These are phyloP conservation scores for Globodera rostochiensis DNA, from an alignment of 1,140 invertebrate species.

Conservation along the genomic window DNA sequence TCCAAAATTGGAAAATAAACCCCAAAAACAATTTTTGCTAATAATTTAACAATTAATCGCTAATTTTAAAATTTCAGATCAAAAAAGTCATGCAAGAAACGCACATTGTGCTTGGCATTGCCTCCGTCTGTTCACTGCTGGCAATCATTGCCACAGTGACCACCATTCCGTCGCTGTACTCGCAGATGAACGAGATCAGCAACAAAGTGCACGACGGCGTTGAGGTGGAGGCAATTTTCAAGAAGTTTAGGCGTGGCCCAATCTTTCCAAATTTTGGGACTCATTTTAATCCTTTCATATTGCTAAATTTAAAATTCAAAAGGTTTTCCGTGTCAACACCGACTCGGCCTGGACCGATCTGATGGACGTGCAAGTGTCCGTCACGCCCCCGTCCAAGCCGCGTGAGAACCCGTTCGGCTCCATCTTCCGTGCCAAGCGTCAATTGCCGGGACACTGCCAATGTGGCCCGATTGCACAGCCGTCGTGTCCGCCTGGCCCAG, in stretches of 20 bases:
- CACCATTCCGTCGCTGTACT: constrained; percentile 38
- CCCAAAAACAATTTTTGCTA: too few species aligned
- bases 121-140: constrained; percentile 39
- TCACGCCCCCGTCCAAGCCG: constrained; percentile 46
- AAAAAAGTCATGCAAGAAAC: constrained; percentile 28
- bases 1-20: too few species aligned
- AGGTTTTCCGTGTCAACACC: constrained; percentile 46
- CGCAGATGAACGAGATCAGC: constrained; percentile 41
- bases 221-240: neutral
- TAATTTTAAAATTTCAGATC: neutral
- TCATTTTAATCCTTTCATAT: too few species aligned
- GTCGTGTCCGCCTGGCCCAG: neutral
- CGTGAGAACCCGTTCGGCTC: constrained; percentile 51
- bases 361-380: constrained; percentile 52
- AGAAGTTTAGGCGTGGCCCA: neutral
- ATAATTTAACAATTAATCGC: too few species aligned
- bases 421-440: constrained; percentile 51
- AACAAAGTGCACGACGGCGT: constrained; percentile 40
- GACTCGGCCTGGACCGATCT: constrained; percentile 52
- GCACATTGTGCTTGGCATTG: constrained; percentile 40
- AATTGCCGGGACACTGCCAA: constrained; percentile 24
- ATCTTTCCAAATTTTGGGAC: too few species aligned
- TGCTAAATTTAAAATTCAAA: neutral
- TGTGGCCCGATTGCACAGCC: constrained; percentile 35
- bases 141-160: constrained; percentile 37